A percentile compares a stretch with the other conserved stretches of the same genome.
Conservation (phyloP, 2,888 invertebrate genomes). For the Ametastegia equiseti region DNA sequence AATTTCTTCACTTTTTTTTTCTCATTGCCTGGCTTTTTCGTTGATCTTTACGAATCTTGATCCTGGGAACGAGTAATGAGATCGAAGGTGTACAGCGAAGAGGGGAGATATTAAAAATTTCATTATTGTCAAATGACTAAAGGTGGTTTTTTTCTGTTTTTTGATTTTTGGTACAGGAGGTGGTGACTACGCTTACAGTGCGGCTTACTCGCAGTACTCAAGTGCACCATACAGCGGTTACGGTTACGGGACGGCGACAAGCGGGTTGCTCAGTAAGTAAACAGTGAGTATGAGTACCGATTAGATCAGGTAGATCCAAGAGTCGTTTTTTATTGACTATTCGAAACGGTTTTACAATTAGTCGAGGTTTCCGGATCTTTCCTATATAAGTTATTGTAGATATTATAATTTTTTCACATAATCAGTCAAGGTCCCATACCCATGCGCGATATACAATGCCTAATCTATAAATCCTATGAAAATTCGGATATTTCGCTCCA, state of each 20-base stretch:
- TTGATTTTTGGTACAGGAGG: slow-evolving; percentile 77
- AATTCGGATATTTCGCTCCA: no score
- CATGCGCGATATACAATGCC: no score
- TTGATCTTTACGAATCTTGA: not conserved
- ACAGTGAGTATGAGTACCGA: slow-evolving; percentile 80
- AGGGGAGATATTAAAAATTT: not conserved
- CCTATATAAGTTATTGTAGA: not conserved
- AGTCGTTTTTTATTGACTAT: slow-evolving; percentile 24
- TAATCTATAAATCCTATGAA: no score
- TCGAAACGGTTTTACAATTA: not conserved
- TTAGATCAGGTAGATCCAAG: slow-evolving; percentile 65
- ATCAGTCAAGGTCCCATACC: no score
- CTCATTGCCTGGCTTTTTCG: not conserved
- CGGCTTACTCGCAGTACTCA: slow-evolving; percentile 87
- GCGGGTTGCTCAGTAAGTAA: slow-evolving; percentile 85
- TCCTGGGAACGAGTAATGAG: no score
- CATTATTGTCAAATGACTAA: not conserved
- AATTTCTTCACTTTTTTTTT: not conserved
- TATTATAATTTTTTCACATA: no score
- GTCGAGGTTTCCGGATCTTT: slow-evolving; percentile 37
- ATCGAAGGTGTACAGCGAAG: no score
- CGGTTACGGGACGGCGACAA: slow-evolving; percentile 81
- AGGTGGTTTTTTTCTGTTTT: slow-evolving; percentile 30
- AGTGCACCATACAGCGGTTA: slow-evolving; percentile 84
- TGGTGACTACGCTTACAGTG: slow-evolving; percentile 85